These are phyloP conservation scores for Tachystola acroxantha DNA, from an alignment of 2,888 invertebrate species.

Conservation along the genomic window DNA sequence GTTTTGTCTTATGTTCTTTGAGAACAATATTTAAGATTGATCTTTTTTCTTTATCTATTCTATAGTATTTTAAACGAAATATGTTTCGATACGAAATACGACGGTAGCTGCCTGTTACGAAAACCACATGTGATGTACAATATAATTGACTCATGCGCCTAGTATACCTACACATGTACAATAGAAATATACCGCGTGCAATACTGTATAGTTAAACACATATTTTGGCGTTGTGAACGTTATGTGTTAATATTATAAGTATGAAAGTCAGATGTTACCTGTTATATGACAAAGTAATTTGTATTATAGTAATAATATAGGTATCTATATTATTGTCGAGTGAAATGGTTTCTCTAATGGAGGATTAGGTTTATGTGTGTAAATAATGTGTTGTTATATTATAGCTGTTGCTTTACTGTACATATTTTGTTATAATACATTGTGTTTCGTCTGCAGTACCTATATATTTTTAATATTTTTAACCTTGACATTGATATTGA, in stretches of 20 bases:
- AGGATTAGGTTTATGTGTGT: conserved; percentile 52
- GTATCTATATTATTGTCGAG: conserved; percentile 45
- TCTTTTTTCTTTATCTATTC: conserved; percentile 44
- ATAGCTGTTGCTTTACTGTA: conserved; percentile 74
- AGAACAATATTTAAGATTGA: conserved; percentile 43
- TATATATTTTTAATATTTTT: conserved; percentile 39
- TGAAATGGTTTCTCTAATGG: conserved; percentile 43
- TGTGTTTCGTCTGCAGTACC: conserved; percentile 58
- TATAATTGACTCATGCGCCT: conserved; percentile 52
- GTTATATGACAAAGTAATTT: conserved; percentile 76
- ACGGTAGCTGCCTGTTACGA: conserved; percentile 61
- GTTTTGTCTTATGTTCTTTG: conserved; percentile 46
- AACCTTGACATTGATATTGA: conserved; percentile 45
- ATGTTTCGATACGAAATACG: conserved; percentile 50
- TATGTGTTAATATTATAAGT: conserved; percentile 64
- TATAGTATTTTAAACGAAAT: conserved; percentile 44
- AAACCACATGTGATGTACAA: conserved; percentile 52
- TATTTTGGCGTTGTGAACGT: conserved; percentile 77
- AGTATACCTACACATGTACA: conserved; percentile 57
- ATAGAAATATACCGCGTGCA: conserved; percentile 71
- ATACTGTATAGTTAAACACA: conserved; percentile 75
- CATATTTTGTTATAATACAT: conserved; percentile 68
- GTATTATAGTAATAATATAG: conserved; percentile 60
- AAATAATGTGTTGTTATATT: conserved; percentile 74
- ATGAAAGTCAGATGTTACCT: conserved; percentile 78